A percentile compares a stretch with the other conserved stretches of the same genome.
Evolutionary conservation across 2,113 vertebrate genomes (phyloP).

Genomic region (Orycteropus afer): DNA sequence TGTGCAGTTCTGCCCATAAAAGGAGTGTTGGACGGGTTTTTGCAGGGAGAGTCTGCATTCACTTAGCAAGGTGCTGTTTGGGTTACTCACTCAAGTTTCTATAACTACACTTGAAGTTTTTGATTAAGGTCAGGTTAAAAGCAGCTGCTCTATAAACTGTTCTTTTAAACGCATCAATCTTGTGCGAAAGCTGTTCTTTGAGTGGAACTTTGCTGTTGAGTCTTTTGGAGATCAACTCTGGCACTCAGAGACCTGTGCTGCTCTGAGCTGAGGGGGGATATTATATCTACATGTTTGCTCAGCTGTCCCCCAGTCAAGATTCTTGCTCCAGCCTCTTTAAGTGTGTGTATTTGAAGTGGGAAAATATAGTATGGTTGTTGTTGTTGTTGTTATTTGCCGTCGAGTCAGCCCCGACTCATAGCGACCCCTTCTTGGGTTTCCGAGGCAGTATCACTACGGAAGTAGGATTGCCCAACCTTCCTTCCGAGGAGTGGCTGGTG

Average conservation of each 20-base stretch:
- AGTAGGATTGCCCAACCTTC: too few relatives aligned
- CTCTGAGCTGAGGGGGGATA: background rate
- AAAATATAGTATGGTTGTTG: too few relatives aligned
- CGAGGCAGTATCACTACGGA: too few relatives aligned
- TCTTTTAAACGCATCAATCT: conserved; percentile 49
- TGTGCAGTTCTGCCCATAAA: conserved; percentile 69
- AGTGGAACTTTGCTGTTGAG: background rate
- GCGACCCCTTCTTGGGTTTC: too few relatives aligned
- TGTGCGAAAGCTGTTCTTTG: conserved; percentile 44
- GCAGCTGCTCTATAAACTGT: conserved; percentile 64
- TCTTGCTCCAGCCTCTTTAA: background rate
- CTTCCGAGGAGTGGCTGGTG: too few relatives aligned
- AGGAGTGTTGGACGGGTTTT: conserved; percentile 54
- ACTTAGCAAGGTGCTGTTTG: conserved; percentile 72
- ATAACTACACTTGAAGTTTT: conserved; percentile 62
- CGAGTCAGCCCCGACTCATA: too few relatives aligned
- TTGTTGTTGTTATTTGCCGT: too few relatives aligned
- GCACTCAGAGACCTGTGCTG: background rate
- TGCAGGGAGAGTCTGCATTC: conserved; percentile 20
- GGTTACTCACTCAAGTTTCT: conserved; percentile 64
- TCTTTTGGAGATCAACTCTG: background rate
- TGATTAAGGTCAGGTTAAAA: conserved; percentile 64
- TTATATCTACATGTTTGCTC: background rate
- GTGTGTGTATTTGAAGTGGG: background rate
- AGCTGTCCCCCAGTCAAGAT: background rate